Conservation (phyloP, 2,113 vertebrate genomes). For the Crocuta crocuta region DNA sequence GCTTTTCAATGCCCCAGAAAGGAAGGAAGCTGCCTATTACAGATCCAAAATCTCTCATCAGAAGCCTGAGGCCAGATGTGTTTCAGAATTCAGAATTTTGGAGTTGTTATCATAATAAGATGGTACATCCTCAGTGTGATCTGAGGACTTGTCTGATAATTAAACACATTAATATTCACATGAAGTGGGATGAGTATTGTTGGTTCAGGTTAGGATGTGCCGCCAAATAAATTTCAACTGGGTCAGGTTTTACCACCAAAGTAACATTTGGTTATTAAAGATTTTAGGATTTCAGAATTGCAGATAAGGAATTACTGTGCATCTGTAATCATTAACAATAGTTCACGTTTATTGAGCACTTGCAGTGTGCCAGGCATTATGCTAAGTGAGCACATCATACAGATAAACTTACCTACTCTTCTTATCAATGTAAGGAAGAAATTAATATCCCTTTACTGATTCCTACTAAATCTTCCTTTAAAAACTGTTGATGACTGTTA, state of each 20-base stretch:
- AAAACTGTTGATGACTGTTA: not conserved
- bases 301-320: not conserved
- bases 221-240: not conserved
- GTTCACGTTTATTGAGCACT: not conserved
- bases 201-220: not conserved
- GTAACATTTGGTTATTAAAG: not conserved
- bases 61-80: not conserved
- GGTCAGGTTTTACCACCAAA: not conserved
- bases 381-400: not conserved
- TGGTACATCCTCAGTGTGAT: not conserved
- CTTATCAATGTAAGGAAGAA: not conserved
- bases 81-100: constrained; percentile 13
- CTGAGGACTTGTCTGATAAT: not conserved
- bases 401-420: not conserved
- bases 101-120: not conserved
- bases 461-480: not conserved
- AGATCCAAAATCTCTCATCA: not conserved
- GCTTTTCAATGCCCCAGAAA: constrained; percentile 15
- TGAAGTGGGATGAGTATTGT: not conserved
- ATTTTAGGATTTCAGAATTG: constrained; percentile 37
- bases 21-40: not conserved
- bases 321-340: not conserved
- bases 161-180: not conserved
- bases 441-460: not conserved
- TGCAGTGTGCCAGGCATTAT: not conserved